Evolutionary conservation across 2,113 vertebrate genomes (phyloP).

Genomic region (Ellobius talpinus): DNA sequence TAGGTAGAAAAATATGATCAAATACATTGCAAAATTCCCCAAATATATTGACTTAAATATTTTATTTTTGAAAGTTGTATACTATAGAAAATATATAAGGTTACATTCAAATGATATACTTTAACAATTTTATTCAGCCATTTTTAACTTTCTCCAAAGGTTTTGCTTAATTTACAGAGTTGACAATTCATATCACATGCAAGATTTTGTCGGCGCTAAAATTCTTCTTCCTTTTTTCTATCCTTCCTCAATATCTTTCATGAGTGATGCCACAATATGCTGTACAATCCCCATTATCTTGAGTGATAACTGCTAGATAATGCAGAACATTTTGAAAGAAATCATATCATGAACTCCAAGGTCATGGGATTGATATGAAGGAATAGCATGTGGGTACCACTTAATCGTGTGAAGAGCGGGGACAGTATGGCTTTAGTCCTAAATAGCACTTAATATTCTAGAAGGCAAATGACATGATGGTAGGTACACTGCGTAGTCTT

Average conservation of each 20-base stretch:
- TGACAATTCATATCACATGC: background rate
- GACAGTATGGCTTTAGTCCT: background rate
- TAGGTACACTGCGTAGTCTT: background rate
- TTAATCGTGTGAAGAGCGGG: background rate
- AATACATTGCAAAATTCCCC: background rate
- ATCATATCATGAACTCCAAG: background rate
- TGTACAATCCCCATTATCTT: background rate
- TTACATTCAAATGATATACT: background rate
- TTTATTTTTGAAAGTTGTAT: background rate
- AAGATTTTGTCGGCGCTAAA: background rate
- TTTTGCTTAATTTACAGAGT: background rate
- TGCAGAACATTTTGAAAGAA: background rate
- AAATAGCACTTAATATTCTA: background rate
- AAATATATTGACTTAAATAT: background rate
- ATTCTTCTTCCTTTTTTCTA: background rate
- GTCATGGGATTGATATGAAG: rapidly evolving
- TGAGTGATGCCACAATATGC: background rate
- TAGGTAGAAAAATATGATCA: background rate
- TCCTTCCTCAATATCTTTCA: background rate
- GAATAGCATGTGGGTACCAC: background rate
- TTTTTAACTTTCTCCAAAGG: background rate
- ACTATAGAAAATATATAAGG: background rate
- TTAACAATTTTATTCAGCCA: background rate
- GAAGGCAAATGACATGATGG: background rate
- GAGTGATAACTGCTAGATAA: background rate